Evolutionary conservation across 2,888 invertebrate species (phyloP).

Genomic region (Seira musarum): DNA sequence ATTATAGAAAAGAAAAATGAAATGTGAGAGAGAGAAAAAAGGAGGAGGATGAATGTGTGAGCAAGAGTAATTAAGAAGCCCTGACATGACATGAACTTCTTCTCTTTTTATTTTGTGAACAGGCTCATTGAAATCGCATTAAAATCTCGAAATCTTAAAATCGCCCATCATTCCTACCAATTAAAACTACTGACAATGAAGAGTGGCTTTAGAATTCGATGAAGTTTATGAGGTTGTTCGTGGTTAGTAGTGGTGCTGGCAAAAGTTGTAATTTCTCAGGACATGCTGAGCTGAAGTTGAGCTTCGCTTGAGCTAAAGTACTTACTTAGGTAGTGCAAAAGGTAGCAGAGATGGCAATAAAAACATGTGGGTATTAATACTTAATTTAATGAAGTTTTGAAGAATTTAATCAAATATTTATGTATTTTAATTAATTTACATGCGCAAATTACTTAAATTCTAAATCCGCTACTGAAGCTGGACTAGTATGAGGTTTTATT

Average conservation of each 20-base stretch:
- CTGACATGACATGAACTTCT: conserved; percentile 44
- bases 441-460: too few relatives aligned
- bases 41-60: conserved; percentile 46
- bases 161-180: too few relatives aligned
- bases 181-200: conserved; percentile 46
- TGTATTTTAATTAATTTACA: too few relatives aligned
- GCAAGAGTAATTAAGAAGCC: conserved; percentile 55
- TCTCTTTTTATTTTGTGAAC: background rate
- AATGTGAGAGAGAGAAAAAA: conserved; percentile 36
- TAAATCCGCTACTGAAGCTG: too few relatives aligned
- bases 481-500: too few relatives aligned
- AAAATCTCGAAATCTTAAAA: conserved; percentile 42
- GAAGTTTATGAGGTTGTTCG: conserved; percentile 46
- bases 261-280: conserved; percentile 23
- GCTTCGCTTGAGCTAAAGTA: too few relatives aligned
- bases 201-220: background rate
- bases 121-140: conserved; percentile 44
- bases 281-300: conserved; percentile 28
- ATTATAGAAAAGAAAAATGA: background rate
- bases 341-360: background rate
- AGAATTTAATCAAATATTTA: too few relatives aligned
- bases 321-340: too few relatives aligned
- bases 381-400: too few relatives aligned
- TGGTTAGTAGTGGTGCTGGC: background rate
- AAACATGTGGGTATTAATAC: background rate